These are phyloP conservation scores for Rhynchotus rufescens DNA, from an alignment of 2,797 vertebrate genomes.

Conservation along the genomic window DNA sequence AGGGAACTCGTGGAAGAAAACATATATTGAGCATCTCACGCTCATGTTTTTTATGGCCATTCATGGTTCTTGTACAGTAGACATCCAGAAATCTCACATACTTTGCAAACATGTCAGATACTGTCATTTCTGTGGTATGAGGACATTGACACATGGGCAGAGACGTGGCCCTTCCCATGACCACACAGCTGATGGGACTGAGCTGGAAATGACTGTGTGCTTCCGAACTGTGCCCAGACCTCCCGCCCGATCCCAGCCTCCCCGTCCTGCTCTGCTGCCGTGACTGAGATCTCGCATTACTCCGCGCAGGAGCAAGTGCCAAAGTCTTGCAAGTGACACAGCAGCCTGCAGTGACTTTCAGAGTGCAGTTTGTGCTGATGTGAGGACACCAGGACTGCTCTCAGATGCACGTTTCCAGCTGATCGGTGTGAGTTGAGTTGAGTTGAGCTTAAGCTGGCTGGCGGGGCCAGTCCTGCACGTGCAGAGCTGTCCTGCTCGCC, in stretches of 20 bases:
- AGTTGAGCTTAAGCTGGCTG: background rate
- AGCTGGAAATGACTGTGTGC: background rate
- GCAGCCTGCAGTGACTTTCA: background rate
- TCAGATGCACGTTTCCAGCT: background rate
- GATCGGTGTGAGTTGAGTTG: background rate
- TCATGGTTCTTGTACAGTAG: background rate
- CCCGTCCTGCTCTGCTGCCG: background rate
- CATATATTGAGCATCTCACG: background rate
- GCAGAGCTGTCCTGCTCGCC: background rate
- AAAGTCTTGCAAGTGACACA: background rate
- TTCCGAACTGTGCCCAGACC: fast-evolving
- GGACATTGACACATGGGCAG: background rate
- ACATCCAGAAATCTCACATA: background rate
- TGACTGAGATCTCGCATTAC: background rate
- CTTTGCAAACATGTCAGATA: background rate
- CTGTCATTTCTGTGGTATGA: background rate
- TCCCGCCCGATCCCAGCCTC: background rate
- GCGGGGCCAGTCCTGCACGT: background rate
- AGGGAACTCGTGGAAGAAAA: background rate
- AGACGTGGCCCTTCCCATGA: background rate
- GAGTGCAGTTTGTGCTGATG: fast-evolving
- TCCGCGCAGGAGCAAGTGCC: background rate
- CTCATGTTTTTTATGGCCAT: background rate
- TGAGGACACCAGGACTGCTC: background rate
- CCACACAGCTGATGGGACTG: background rate